Base-by-base conservation (phyloP, 2,888 invertebrate genomes). In the Cotesia congregata region DNA sequence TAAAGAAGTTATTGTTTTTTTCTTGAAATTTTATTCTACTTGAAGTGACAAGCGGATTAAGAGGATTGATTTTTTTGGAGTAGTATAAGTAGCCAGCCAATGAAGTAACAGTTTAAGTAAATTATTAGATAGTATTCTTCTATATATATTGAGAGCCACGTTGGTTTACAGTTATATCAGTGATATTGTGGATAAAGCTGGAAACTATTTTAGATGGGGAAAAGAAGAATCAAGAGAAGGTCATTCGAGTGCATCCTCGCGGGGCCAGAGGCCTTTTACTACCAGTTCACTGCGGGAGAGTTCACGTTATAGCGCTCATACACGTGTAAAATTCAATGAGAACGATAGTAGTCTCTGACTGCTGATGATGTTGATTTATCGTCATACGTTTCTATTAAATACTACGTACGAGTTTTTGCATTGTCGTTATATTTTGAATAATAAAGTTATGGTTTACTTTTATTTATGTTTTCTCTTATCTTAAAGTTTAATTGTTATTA, bases 161-260 rank as follows among this genome's bases (percentile, higher is more conserved):
- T 83, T 72, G 72, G 77, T 87, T 86, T 88, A 88, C 88, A 87
- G 88, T 88, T 88, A 88, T 80, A 85, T 81, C 80, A 84, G 84
- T 83, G 84, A 83, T 85, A 85, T 85, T 82, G 87, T 83, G 83
- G 88, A 84, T 88, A 88, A 85, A 82, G 83, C 81, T 87, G 88
- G 82, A 80, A 86, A 87, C 88, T 88, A 85, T 84, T 86, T 50
- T 79, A 79, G 80, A 80, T 82, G 82, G 83, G 80, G 50, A 50
- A 50, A 50, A 50, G 50, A 83, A 82, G 83, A 83, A 85, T 85
- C 83, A 85, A 86, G 86, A 86, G 86, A 88, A 88, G 88, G 88
- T 88, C 88, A 88, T 81, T 83, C 79, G 83, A 87, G 86, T 88
- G 88, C 88, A 87, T 83, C 84, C 50, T 84, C 81, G 78, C 69